A percentile compares a stretch with the other conserved stretches of the same genome.
Conservation (phyloP, 1,140 invertebrate species). For the Himalopsyche phryganea region DNA sequence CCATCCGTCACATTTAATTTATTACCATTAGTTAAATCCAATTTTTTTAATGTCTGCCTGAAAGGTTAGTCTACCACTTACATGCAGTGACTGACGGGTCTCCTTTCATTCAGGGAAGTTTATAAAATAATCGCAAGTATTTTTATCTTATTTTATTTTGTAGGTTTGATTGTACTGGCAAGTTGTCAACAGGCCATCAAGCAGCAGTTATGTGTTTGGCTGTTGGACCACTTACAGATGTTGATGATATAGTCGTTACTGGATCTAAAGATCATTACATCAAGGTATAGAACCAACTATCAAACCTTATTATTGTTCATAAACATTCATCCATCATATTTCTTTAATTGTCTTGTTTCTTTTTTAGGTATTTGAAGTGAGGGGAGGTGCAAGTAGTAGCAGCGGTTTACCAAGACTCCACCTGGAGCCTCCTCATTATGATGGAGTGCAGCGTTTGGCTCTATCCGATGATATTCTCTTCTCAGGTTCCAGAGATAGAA, state of each 20-base stretch:
- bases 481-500: constrained; percentile 82
- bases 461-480: constrained; percentile 68
- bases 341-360: not conserved
- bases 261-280: constrained; percentile 88
- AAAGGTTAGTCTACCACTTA: no score
- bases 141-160: no score
- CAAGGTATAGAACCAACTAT: constrained; percentile 38
- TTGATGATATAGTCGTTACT: constrained; percentile 68
- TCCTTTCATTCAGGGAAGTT: no score
- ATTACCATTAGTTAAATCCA: no score
- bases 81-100: no score
- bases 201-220: constrained; percentile 84
- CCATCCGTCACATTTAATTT: no score
- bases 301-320: not conserved
- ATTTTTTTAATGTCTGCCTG: no score
- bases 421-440: constrained; percentile 86
- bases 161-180: constrained; percentile 68
- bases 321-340: not conserved
- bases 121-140: no score
- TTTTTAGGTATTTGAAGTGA: constrained; percentile 61
- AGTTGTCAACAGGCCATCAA: constrained; percentile 79
- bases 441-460: constrained; percentile 81
- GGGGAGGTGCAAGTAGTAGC: constrained; percentile 22
- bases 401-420: constrained; percentile 61
- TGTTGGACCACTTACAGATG: constrained; percentile 48